These are phyloP conservation scores for Mionectes olivaceus DNA, from an alignment of 2,797 vertebrate species.

Conservation along the genomic window DNA sequence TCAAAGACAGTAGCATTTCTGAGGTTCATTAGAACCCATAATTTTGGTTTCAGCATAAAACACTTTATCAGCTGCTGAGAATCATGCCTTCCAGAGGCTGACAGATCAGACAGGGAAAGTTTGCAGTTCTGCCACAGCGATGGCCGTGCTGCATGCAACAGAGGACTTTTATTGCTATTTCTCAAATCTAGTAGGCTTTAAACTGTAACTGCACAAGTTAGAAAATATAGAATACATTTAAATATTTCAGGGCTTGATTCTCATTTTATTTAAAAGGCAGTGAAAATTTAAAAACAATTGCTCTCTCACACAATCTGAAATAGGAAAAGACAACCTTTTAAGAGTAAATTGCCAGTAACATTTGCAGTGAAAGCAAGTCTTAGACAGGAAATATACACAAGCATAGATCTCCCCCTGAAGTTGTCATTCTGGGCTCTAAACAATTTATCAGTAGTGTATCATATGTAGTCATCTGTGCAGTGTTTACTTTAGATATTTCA, in stretches of 20 bases:
- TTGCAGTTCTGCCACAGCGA: not conserved
- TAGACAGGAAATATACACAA: not conserved
- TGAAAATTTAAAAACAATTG: not conserved
- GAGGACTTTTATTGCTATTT: not conserved
- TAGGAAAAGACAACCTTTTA: not conserved
- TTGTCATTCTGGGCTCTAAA: not conserved
- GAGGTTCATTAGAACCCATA: conserved; percentile 59
- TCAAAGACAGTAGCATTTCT: conserved; percentile 59
- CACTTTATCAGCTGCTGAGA: conserved; percentile 42
- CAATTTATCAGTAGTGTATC: not conserved
- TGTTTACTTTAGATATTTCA: not conserved
- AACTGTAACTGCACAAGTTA: not conserved
- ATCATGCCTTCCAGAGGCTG: conserved; percentile 16
- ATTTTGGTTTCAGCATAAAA: conserved; percentile 51
- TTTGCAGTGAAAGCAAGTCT: not conserved
- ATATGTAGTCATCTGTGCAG: not conserved
- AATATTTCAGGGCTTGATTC: not conserved
- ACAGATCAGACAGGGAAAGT: conserved; percentile 39
- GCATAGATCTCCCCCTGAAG: not conserved
- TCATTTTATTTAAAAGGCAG: not conserved
- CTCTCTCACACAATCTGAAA: not conserved
- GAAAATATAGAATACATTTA: not conserved
- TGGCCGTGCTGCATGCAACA: not conserved
- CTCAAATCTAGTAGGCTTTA: conserved; percentile 19
- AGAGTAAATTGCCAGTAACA: not conserved